Base-by-base conservation (phyloP, 2,888 invertebrate species). In the Scaptodrosophila latifasciaeformis region DNA sequence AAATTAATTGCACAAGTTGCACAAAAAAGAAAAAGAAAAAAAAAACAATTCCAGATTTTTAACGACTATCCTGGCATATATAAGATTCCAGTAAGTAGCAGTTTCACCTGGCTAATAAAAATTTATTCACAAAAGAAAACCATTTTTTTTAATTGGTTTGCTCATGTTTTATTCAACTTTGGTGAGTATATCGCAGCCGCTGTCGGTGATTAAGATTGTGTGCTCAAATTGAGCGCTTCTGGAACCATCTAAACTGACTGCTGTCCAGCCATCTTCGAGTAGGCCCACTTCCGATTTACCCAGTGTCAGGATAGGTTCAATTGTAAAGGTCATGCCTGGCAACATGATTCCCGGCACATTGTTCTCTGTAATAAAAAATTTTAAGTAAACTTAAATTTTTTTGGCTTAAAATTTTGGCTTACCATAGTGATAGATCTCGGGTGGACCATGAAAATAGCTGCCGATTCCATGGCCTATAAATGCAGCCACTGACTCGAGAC, bases 401-500 rank as follows among this genome's bases (percentile, higher is more conserved):
- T n/a, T n/a, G n/a, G n/a, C n/a, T n/a, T 4, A 37, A 15, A 17
- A 24, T 24, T 7, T 37, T 10, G 13, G 84, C 89, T 88, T 88
- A 95, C 95, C 88, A 71, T 90, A 91, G 84, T 98, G 97, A 71
- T 90, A 90, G 72, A 98, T 93, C 81, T 96, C 93, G 1, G 98
- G 98, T 1, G 93, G 92, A 0, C 95, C 96, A 87, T 98, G 97
- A 84, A 98, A 97, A 84, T 95, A 95, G 59, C 88, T 87, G 0
- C 97, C 97, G 67, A 98, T 96, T 0, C 98, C 98, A 87, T 98
- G 97, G 0, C 98, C 97, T 58, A 92, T 89, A 82, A 97, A 94
- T 2, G 91, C 90, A 2, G 94, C 94, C 45, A 97, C 87, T 1
- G 96, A 90, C 30, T 88, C 89, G 37, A 91, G 90, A 0, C 91